Evolutionary conservation across 1,140 invertebrate genomes (phyloP), one percentile per base, ranked within the genome.

Genomic region (Pygmarrhopalites habei): DNA sequence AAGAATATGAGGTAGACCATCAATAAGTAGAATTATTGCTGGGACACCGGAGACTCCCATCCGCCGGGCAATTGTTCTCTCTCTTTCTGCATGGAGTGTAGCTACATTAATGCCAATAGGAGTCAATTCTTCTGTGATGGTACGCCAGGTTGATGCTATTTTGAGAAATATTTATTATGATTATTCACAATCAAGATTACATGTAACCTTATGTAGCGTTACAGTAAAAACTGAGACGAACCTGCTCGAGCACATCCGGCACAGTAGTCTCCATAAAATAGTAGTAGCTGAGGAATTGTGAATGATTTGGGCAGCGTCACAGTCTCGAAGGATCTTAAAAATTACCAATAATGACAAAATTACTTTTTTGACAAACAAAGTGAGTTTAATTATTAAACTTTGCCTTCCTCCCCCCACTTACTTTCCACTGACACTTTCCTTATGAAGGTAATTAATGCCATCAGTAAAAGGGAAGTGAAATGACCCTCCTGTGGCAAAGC

Each of bases 1-100:
- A 72, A 89, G 94, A 59, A 89, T 81, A 71, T 85, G 86, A 12
- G 87, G 78, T 71, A 86, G 83, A 2, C 89, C 89, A 69, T 92
- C 88, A 21, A 94, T 74, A 1, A 92, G 78, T n/a, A 92, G 76
- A 17, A 90, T 82, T 28, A 97, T 77, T 72, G 86, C 84, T 0
- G 94, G 93, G 51, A 95, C 80, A 5, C 83, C 82, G 68, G 85
- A 83, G 12, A 94, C 83, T 15, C 89, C 86, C 19, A 94, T 77
- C 70, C 88, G 82, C 55, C 86, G 79, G 10, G 88, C 83, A 43
- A 95, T 79, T 14, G 79, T 78, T 46, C 83, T 79, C 73, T 94
- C 90, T 68, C 86, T 84, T 12, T 86, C 86, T 0, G 88, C 86
- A 78, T 96, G 90, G 21, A 94, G 86, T 0, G 90, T 89, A 4